Evolutionary conservation across 2,113 vertebrate species (phyloP), one percentile per base, ranked within the genome.

Genomic region (Hemiprocne comata): DNA sequence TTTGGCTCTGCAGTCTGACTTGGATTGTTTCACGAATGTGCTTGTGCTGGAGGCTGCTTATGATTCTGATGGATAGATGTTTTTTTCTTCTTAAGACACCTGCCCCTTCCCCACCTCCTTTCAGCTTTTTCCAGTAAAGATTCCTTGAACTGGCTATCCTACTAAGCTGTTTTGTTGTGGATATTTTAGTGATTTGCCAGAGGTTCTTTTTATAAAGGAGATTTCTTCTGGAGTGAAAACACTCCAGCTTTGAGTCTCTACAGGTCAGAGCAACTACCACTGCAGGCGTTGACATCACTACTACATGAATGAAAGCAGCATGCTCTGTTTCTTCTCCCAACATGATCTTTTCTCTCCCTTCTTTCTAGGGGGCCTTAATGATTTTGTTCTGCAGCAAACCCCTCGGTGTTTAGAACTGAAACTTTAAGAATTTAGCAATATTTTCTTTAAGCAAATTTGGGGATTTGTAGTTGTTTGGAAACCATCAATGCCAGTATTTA

Each of bases 261-360:
- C 93, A 97, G 96, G 97, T 97, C 97, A 97, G 82, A 96, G 93
- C 85, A 93, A 34, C 95, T 94, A 86, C 94, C 86, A 90, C 72
- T 97, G 97, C 97, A 97, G 98, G 90, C 61, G 1, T 40, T 98
- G 98, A 97, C 97, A 98, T 98, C 97, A 97, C 93, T 97, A 50
- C 95, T 97, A 81, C 94, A 92, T 96, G 97, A 98, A 97, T 97
- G 97, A 96, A 94, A 97, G 92, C 93, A 96, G 86, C 92, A 34
- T 58, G 33, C 55, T 95, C 95, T 94, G 84, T 84, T 82, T 87
- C 93, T 96, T 65, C 42, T 67, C 77, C 71, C 54, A 14, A 84
- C 75, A 15, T 67, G 36, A 20, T 90, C 31, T 84, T 89, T 89
- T 87, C 69, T 86, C 4, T 14, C 42, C 58, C 33, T 83, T 65